Evolutionary conservation across 2,888 invertebrate species (phyloP).

Genomic region (Erebia aethiops): DNA sequence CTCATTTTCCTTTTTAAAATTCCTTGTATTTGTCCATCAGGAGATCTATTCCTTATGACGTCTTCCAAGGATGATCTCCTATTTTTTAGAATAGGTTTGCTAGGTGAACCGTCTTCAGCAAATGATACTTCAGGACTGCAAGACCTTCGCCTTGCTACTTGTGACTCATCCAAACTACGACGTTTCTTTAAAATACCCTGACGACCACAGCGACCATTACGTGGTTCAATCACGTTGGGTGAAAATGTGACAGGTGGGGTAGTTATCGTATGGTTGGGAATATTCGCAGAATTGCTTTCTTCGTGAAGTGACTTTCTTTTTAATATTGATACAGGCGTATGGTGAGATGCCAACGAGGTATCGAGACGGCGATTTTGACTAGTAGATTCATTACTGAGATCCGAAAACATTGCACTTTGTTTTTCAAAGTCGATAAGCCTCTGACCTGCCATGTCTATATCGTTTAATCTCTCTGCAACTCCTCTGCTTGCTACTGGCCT

Average conservation of each 20-base stretch:
- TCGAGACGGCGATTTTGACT: slow-evolving; percentile 80
- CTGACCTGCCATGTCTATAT: slow-evolving; percentile 80
- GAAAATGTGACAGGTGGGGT: slow-evolving; percentile 92
- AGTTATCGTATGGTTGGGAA: slow-evolving; percentile 79
- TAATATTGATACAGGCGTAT: slow-evolving; percentile 85
- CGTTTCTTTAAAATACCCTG: slow-evolving; percentile 93
- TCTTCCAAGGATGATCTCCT: slow-evolving; percentile 88
- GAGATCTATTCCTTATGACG: slow-evolving; percentile 84
- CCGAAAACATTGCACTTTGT: slow-evolving; percentile 81
- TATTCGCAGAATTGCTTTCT: slow-evolving; percentile 72
- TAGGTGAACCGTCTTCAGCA: slow-evolving; percentile 81
- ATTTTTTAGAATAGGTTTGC: slow-evolving; percentile 86
- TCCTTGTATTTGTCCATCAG: slow-evolving; percentile 85
- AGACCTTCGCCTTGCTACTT: slow-evolving; percentile 86
- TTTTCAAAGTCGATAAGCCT: slow-evolving; percentile 82
- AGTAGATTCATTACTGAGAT: slow-evolving; percentile 79
- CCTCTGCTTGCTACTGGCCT: slow-evolving; percentile 64
- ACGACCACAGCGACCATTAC: slow-evolving; percentile 81
- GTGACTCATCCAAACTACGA: slow-evolving; percentile 90
- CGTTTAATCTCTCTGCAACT: slow-evolving; percentile 74
- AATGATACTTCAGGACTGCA: slow-evolving; percentile 87
- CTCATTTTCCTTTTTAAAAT: slow-evolving; percentile 88
- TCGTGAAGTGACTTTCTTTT: slow-evolving; percentile 86
- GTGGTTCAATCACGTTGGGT: slow-evolving; percentile 87
- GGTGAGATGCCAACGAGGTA: slow-evolving; percentile 65